These are phyloP conservation scores for Nyctereutes procyonoides DNA, from an alignment of 2,113 vertebrate species.

Conservation along the genomic window DNA sequence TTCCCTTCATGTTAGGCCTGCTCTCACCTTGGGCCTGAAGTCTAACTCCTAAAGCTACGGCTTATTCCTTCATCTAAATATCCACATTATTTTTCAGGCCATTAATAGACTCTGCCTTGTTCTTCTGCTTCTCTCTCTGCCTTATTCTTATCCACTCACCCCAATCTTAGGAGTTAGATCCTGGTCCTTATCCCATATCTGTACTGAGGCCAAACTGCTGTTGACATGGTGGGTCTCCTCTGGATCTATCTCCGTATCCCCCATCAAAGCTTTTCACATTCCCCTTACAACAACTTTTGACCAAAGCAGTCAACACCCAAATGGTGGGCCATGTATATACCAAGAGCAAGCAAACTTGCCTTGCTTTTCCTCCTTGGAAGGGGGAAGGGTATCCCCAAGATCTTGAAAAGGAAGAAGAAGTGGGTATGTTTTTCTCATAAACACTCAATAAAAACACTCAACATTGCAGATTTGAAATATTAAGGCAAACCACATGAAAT, in stretches of 20 bases:
- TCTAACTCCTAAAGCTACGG: not conserved
- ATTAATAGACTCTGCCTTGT: not conserved
- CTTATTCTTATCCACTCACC: not conserved
- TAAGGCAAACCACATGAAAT: not conserved
- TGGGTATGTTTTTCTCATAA: not conserved
- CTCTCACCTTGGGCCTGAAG: not conserved
- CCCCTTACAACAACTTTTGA: not conserved
- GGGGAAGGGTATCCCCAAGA: not conserved
- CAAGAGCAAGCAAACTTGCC: not conserved
- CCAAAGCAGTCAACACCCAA: not conserved
- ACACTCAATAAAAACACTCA: not conserved
- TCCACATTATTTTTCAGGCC: not conserved
- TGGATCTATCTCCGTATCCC: not conserved
- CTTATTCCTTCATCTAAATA: constrained; percentile 1
- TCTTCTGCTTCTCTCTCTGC: not conserved
- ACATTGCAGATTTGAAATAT: not conserved
- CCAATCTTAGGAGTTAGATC: not conserved
- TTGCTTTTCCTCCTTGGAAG: not conserved
- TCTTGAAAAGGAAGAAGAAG: constrained; percentile 30
- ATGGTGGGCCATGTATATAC: not conserved
- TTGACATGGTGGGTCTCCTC: not conserved
- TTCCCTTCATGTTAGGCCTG: not conserved
- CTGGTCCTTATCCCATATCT: not conserved
- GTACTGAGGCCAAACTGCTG: not conserved
- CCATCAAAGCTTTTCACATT: not conserved